These are phyloP conservation scores for Epirrhoe alternata DNA, from an alignment of 2,888 invertebrate species.

Conservation along the genomic window DNA sequence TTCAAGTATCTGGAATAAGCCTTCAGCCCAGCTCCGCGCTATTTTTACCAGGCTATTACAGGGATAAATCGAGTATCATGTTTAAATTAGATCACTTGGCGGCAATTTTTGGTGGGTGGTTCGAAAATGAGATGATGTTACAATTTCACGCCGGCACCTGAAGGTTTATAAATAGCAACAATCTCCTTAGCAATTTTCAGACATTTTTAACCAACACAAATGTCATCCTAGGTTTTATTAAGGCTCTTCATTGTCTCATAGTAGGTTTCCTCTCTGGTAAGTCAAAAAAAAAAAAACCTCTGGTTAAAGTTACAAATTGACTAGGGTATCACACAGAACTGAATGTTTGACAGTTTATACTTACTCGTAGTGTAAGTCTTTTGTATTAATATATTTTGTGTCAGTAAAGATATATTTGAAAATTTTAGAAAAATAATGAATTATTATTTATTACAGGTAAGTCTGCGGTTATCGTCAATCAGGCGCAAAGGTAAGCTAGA, in stretches of 20 bases:
- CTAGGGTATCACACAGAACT: too few relatives aligned
- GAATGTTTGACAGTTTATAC: too few relatives aligned
- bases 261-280: too few relatives aligned
- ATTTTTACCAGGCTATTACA: slow-evolving; percentile 13
- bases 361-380: too few relatives aligned
- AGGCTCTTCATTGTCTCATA: too few relatives aligned
- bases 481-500: background rate
- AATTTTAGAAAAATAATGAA: too few relatives aligned
- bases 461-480: background rate
- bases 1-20: background rate
- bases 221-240: too few relatives aligned
- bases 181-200: background rate
- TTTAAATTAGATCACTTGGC: slow-evolving; percentile 29
- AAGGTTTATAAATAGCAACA: background rate
- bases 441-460: background rate
- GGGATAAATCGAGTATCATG: slow-evolving; percentile 23
- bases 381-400: too few relatives aligned
- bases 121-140: slow-evolving; percentile 13
- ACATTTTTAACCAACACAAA: background rate
- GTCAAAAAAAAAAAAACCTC: too few relatives aligned
- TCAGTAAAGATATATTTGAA: too few relatives aligned
- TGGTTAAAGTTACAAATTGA: too few relatives aligned
- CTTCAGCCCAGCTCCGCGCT: background rate
- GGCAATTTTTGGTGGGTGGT: slow-evolving; percentile 7
- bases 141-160: slow-evolving; percentile 4